These are phyloP conservation scores for Drosophila ambigua DNA, from an alignment of 1,140 invertebrate species.

Conservation along the genomic window DNA sequence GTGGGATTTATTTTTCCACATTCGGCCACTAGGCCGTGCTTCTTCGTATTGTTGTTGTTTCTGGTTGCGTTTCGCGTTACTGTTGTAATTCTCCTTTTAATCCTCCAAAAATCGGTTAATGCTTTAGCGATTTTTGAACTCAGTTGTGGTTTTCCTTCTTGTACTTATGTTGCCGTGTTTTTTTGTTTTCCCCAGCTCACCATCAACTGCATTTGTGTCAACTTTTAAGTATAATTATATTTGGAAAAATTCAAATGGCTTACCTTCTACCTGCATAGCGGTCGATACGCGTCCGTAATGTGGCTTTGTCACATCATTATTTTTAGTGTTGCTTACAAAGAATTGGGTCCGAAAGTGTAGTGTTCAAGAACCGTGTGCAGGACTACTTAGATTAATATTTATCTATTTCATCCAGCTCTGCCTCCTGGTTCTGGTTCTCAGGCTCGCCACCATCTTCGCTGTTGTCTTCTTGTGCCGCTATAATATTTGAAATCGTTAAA, in stretches of 20 bases:
- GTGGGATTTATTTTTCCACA: too few relatives aligned
- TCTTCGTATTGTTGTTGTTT: slow-evolving; percentile 14
- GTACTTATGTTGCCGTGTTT: neutral
- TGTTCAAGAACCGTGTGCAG: slow-evolving; percentile 76
- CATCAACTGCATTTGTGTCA: too few relatives aligned
- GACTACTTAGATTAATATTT: slow-evolving; percentile 91
- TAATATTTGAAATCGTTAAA: slow-evolving; percentile 25
- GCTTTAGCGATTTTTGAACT: neutral
- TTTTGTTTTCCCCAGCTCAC: slow-evolving; percentile 13
- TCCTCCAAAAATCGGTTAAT: slow-evolving; percentile 30
- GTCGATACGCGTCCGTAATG: too few relatives aligned
- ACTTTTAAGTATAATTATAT: too few relatives aligned
- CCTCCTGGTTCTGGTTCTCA: slow-evolving; percentile 94
- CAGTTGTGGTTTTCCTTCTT: slow-evolving; percentile 21
- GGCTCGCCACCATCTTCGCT: slow-evolving; percentile 91
- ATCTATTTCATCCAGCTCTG: slow-evolving; percentile 92
- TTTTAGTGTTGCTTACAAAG: slow-evolving; percentile 22
- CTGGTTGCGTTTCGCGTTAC: neutral
- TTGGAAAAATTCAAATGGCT: too few relatives aligned
- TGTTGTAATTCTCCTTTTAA: slow-evolving; percentile 10
- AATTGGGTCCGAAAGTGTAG: slow-evolving; percentile 57
- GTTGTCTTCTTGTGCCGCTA: slow-evolving; percentile 66
- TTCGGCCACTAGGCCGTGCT: neutral
- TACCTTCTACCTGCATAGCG: too few relatives aligned
- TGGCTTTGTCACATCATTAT: too few relatives aligned